phyloP scores from a whole-genome alignment of 2,888 invertebrate genomes.

The Thereva unica region DNA sequence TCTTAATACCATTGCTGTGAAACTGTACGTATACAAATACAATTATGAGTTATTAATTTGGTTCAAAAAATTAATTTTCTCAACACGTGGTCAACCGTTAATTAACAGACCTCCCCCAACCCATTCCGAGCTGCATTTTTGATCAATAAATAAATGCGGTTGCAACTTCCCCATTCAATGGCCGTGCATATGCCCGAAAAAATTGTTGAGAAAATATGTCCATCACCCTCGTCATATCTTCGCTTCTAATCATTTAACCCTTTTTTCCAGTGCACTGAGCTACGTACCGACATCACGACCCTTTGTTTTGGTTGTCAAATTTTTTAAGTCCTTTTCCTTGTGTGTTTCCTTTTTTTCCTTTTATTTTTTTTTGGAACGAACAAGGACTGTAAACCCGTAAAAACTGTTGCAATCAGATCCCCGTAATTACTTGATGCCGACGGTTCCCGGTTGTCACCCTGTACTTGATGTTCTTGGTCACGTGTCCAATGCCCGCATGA shows the following conservation, averaged over 20 bases:
- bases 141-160: background rate
- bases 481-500: conserved; percentile 47
- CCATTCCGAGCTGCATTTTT: conserved; percentile 14
- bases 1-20: no score
- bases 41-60: no score
- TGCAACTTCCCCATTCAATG: conserved; percentile 15
- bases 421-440: conserved; percentile 22
- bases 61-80: conserved; percentile 11
- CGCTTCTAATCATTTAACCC: conserved; percentile 30
- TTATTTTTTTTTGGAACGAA: background rate
- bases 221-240: conserved; percentile 24
- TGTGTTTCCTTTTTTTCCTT: background rate
- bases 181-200: conserved; percentile 1
- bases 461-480: conserved; percentile 40
- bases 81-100: conserved; percentile 27
- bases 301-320: conserved; percentile 25
- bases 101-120: conserved; percentile 16
- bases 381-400: conserved; percentile 11
- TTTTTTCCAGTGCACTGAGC: conserved; percentile 11
- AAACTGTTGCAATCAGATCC: conserved; percentile 35
- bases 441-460: conserved; percentile 15
- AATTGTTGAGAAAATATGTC: conserved; percentile 23
- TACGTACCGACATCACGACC: conserved; percentile 5
- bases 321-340: conserved; percentile 14
- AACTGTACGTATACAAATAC: no score